These are phyloP conservation scores for Oopsacas minuta DNA, from an alignment of 37 sponge, comb jelly and placozoan genomes.

Conservation along the genomic window DNA sequence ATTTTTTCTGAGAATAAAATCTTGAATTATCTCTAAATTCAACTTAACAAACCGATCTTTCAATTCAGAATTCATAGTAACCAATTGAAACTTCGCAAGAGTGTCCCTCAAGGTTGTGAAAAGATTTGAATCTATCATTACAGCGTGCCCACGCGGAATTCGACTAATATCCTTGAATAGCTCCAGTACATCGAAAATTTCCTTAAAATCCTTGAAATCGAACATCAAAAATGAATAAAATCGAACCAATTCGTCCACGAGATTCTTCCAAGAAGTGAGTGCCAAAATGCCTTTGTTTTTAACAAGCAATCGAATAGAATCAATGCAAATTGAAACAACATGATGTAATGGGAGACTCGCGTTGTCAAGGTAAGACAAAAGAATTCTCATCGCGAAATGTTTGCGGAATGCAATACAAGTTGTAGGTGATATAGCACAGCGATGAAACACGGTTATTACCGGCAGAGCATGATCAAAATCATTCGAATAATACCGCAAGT, in stretches of 20 bases:
- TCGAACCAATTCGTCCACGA: not conserved
- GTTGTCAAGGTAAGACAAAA: not conserved
- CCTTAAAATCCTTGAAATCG: not conserved
- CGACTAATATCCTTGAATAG: not conserved
- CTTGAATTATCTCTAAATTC: not conserved
- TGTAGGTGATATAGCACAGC: not conserved
- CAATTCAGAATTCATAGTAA: not conserved
- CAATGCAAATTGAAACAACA: not conserved
- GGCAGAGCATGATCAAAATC: not conserved
- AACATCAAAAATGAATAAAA: not conserved
- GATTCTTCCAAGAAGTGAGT: not conserved
- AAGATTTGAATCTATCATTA: not conserved
- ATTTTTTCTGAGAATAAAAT: not conserved
- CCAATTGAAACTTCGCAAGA: not conserved
- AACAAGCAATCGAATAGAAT: not conserved
- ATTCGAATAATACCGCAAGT: not conserved
- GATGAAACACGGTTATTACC: not conserved
- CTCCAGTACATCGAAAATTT: not conserved
- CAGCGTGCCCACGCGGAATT: not conserved
- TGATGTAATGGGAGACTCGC: not conserved
- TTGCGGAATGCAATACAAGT: not conserved
- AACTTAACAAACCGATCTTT: not conserved
- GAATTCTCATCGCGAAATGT: conserved; percentile 1
- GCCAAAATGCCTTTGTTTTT: not conserved
- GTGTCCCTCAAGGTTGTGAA: not conserved